Evolutionary conservation across 1,140 invertebrate species (phyloP), one percentile per base, ranked within the genome.

Genomic region (Drosophila nebulosa): DNA sequence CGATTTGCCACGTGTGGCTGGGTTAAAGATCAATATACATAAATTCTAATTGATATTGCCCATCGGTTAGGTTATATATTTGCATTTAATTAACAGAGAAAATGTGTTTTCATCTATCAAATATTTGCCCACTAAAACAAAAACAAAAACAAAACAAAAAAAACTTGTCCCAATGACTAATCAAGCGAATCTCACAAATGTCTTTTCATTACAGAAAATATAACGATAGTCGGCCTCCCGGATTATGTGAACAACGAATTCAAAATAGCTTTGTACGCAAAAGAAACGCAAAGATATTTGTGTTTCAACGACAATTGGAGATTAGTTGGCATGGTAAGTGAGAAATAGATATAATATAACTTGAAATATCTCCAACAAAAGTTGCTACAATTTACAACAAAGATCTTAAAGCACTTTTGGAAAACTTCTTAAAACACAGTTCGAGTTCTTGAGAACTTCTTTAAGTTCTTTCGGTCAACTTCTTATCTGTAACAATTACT

Each of bases 281-380:
- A 91, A 89, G 88, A 91, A 77, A 91, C 90, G 63, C 90, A 90
- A 88, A 91, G 86, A 68, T 91, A 91, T 84, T 78, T 91, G 71
- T 91, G 90, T 84, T 91, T 91, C 88, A 91, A 91, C 90, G 89
- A 91, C 69, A 89, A 91, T 69, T 91, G 90, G 90, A 91, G 86
- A 89, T 89, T 91, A 90, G 90, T 91, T 90, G 90, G 90, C 86
- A 91, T 91, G 90, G 90, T 91, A 51, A 90, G 86, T 89, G 22
- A n/a, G 2, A 46, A 21, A 3, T 32, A 46, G 39, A 32, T 10
- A 9, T 9, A 10, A 10, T 3, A 12, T 30, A 4, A 3, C 24
- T 24, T 24, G 2, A 24, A 4, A 24, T 24, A 24, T n/a, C n/a
- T n/a, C n/a, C n/a, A n/a, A n/a, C n/a, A n/a, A n/a, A n/a, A n/a